Evolutionary conservation across 2,888 invertebrate species (phyloP), one percentile per base, ranked within the genome.

Genomic region (Galerucella pusilla): DNA sequence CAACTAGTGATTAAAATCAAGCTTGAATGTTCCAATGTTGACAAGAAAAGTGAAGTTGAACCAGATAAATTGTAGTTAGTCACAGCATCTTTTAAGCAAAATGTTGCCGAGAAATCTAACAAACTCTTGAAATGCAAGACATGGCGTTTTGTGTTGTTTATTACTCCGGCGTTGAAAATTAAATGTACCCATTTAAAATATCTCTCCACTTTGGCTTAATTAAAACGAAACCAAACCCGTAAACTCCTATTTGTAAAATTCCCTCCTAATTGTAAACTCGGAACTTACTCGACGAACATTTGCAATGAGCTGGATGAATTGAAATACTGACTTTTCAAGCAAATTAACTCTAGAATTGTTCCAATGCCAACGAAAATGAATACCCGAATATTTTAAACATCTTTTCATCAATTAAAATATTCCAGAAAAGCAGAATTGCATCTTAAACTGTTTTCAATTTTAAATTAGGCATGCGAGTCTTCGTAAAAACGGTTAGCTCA

Each of bases 201-300:
- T 80, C 78, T 80, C 16, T 73, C 75, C 77, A 77, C 80, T 78
- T 77, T 71, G 77, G 78, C 80, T 81, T 81, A 80, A 81, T 81
- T 81, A 81, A 81, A 81, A 80, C 77, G 75, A 81, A 79, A 81
- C 80, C 79, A 59, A 79, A 79, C 74, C 78, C 79, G 79, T 81
- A 81, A 81, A 81, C 80, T 81, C 78, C 80, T 79, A 81, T 80
- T 81, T 79, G 78, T 75, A 76, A 78, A 68, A 78, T 75, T 77
- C 74, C 77, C 68, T 60, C 42, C 73, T 81, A 80, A 80, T 79
- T 80, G 80, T 77, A 63, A 76, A 80, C 78, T 57, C 45, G 49
- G 66, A 72, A 66, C 45, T 52, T 57, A 45, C 42, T 64, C 71
- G n/a, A 57, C 28, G 42, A 60, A 60, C 71, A 25, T 66, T 60